Evolutionary conservation across 1,140 invertebrate species (phyloP).

Genomic region (Drosophila teissieri): DNA sequence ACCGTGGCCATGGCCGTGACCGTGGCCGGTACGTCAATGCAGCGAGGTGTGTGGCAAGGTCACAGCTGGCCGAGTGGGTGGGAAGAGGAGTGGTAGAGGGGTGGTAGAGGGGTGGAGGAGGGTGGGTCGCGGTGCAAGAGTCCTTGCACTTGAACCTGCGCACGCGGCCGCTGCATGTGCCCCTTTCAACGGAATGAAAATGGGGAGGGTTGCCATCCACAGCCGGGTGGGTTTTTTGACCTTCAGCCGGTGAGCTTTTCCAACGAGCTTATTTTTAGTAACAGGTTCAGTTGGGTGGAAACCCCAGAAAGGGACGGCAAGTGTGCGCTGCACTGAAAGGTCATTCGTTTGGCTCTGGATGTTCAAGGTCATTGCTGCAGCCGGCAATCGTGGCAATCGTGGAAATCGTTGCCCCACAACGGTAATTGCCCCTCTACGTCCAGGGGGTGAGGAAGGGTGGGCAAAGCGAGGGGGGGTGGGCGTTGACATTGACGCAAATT

Average conservation of each 20-base stretch:
- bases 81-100: not conserved
- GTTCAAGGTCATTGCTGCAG: constrained; percentile 68
- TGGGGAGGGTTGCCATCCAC: not conserved
- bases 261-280: constrained; percentile 75
- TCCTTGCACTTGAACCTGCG: constrained; percentile 81
- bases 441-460: no score
- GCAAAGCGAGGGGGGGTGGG: constrained; percentile 1
- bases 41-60: constrained; percentile 51
- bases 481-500: constrained; percentile 79
- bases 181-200: constrained; percentile 1
- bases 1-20: constrained; percentile 52
- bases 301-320: not conserved
- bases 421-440: constrained; percentile 42
- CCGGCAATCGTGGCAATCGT: constrained; percentile 26
- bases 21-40: constrained; percentile 61
- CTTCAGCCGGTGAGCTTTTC: constrained; percentile 71
- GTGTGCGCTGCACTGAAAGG: constrained; percentile 60
- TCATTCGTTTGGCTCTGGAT: constrained; percentile 60
- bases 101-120: not conserved
- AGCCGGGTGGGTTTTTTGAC: constrained; percentile 64
- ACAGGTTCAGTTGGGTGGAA: constrained; percentile 38
- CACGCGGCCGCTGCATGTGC: constrained; percentile 76
- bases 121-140: constrained; percentile 19
- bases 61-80: constrained; percentile 12
- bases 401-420: constrained; percentile 35